Evolutionary conservation across 2,888 invertebrate species (phyloP).

Genomic region (Deilephila porcellus): DNA sequence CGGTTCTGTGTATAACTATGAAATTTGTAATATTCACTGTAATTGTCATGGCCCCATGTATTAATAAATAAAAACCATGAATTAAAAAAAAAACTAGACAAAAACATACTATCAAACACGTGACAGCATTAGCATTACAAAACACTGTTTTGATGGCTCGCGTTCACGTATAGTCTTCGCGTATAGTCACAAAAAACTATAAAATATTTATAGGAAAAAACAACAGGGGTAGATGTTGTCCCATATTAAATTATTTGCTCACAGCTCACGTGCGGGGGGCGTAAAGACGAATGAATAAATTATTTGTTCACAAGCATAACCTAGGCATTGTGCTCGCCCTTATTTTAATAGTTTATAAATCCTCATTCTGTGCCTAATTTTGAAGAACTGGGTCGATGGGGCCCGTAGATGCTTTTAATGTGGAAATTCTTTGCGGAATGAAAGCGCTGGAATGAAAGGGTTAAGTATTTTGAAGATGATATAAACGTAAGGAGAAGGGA

Average conservation of each 20-base stretch:
- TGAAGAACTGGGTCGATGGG: conserved; percentile 9
- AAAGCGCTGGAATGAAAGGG: not conserved
- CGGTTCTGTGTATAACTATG: no score
- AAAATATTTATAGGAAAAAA: conserved; percentile 55
- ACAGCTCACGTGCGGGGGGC: conserved; percentile 58
- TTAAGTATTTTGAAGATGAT: not conserved
- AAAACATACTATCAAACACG: not conserved
- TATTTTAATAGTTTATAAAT: conserved; percentile 62
- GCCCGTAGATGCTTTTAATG: conserved; percentile 19
- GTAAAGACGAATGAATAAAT: conserved; percentile 65
- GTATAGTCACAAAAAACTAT: conserved; percentile 37
- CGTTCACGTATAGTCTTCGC: conserved; percentile 4
- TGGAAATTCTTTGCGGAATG: conserved; percentile 7
- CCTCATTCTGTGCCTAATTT: conserved; percentile 25
- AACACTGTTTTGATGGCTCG: conserved; percentile 22
- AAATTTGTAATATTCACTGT: no score
- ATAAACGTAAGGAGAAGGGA: no score
- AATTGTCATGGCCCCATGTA: no score
- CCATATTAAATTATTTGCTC: conserved; percentile 57
- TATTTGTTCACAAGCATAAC: conserved; percentile 58
- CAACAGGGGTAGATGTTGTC: conserved; percentile 50
- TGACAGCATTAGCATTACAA: conserved; percentile 20
- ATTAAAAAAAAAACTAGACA: conserved; percentile 2
- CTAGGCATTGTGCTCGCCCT: conserved; percentile 38
- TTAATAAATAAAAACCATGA: no score